phyloP scores from a whole-genome alignment of 2,888 invertebrate genomes.

The Chironomus riparius region DNA sequence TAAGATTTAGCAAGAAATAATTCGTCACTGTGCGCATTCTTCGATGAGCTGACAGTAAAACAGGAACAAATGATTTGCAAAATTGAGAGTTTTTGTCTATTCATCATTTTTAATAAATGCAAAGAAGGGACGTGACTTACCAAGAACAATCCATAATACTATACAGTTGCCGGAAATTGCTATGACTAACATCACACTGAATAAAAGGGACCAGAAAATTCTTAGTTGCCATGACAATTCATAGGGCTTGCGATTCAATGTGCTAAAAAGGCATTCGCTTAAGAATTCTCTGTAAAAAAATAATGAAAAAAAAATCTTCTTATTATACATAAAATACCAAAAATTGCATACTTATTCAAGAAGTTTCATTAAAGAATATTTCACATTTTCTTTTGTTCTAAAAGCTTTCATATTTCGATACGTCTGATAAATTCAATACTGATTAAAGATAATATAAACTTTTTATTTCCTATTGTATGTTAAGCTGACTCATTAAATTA shows the following conservation, averaged over 20 bases:
- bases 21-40: conserved; percentile 85
- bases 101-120: not conserved
- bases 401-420: too few relatives aligned
- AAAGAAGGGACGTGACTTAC: conserved; percentile 41
- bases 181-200: conserved; percentile 65
- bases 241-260: conserved; percentile 47
- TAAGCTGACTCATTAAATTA: too few relatives aligned
- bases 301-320: too few relatives aligned
- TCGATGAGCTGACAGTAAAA: conserved; percentile 55
- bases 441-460: too few relatives aligned
- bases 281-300: conserved; percentile 46
- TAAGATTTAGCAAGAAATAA: conserved; percentile 83
- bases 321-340: too few relatives aligned
- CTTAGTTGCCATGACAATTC: conserved; percentile 57
- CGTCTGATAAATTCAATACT: too few relatives aligned
- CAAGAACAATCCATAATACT: conserved; percentile 88
- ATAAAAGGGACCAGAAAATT: conserved; percentile 65
- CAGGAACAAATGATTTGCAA: not conserved
- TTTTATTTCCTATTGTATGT: too few relatives aligned
- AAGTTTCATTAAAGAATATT: too few relatives aligned
- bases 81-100: not conserved
- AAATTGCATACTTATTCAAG: too few relatives aligned
- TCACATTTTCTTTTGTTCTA: too few relatives aligned
- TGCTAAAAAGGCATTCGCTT: conserved; percentile 51
- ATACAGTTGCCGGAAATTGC: conserved; percentile 81